These are phyloP conservation scores for Chaetophractus vellerosus DNA, from an alignment of 2,797 vertebrate genomes.

Conservation along the genomic window DNA sequence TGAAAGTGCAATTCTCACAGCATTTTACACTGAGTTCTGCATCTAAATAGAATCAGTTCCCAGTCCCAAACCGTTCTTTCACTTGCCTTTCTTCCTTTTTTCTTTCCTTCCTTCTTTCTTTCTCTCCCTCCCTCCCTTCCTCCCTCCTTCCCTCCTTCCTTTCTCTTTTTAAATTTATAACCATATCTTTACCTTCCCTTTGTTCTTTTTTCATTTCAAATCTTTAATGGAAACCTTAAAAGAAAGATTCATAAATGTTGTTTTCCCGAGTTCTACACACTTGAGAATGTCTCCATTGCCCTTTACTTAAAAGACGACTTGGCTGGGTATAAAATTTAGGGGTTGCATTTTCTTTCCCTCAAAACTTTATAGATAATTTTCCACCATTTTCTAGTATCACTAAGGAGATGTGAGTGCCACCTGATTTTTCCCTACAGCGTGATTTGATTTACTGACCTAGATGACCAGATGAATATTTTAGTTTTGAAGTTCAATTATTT, in stretches of 20 bases:
- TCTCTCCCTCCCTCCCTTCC: not conserved
- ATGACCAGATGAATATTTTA: not conserved
- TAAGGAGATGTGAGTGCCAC: not conserved
- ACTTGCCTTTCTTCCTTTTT: too few relatives aligned
- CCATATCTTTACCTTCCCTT: slow-evolving; percentile 43
- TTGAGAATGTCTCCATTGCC: not conserved
- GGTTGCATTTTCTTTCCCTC: slow-evolving; percentile 1
- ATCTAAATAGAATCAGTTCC: not conserved
- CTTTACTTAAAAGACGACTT: slow-evolving; percentile 27
- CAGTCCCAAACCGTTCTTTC: too few relatives aligned
- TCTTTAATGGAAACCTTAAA: not conserved
- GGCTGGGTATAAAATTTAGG: slow-evolving; percentile 32
- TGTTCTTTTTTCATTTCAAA: not conserved
- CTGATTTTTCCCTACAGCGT: not conserved
- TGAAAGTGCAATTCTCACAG: not conserved
- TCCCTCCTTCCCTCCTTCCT: too few relatives aligned
- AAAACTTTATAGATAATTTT: not conserved
- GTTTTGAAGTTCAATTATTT: slow-evolving; percentile 13
- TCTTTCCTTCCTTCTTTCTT: not conserved
- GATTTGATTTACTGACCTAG: not conserved
- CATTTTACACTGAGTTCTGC: not conserved
- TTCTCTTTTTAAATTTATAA: not conserved
- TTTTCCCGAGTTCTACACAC: not conserved
- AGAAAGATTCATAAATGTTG: not conserved
- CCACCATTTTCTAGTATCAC: not conserved